Evolutionary conservation across 2,888 invertebrate species (phyloP), one percentile per base, ranked within the genome.

Genomic region (Conomelus anceps): DNA sequence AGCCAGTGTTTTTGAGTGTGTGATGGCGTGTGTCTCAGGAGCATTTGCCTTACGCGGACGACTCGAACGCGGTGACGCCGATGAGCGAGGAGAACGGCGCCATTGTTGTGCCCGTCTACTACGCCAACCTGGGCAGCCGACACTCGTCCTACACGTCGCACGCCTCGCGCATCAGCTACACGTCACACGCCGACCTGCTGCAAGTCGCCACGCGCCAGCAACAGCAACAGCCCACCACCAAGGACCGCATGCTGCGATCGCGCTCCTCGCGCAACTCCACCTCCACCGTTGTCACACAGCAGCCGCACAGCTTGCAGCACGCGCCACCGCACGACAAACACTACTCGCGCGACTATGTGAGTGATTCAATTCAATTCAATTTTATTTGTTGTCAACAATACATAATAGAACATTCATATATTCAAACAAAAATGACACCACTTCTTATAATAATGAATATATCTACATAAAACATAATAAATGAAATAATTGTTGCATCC

Each of bases 11-110:
- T 0, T 85, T 87, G 26, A 86, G 86, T 89, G 41, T 22, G 34
- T 89, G 24, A n/a, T 29, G 41, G 22, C 85, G 17, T 87, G 89
- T 90, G 88, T 91, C 91, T 88, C 92, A 94, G 92, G 98, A 98
- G 94, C 98, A 98, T 94, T 95, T 99, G 93, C 99, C 99, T 90
- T 99, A 98, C 93, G 99, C 98, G 90, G 99, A 99, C 93, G 99
- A 99, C 94, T 98, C 98, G 91, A 98, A 98, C 93, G 99, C 98
- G 91, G 99, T 98, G 90, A 99, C 99, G 91, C 99, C 99, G 89
- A 98, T 98, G 97, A 98, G 98, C 91, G 99, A 99, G 94, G 99
- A 99, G 94, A 98, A 98, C 94, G 98, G 98, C 93, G 98, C 98
- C 93, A 98, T 98, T 94, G 97, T 98, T 92, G 97, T 98, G 92